phyloP scores from a whole-genome alignment of 2,797 vertebrate genomes.

The Hoplostethus atlanticus region DNA sequence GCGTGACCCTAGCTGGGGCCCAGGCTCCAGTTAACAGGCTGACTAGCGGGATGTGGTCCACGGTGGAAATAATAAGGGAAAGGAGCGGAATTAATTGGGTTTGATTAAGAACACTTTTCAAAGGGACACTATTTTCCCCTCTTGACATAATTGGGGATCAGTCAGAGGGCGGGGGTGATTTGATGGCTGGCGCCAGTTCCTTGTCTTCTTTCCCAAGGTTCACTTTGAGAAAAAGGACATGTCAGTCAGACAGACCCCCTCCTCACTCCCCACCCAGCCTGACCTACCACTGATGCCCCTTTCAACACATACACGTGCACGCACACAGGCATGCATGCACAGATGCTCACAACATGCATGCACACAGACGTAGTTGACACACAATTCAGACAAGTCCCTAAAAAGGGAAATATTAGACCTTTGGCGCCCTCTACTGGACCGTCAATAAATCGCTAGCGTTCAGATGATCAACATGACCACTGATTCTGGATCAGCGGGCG shows the following conservation, averaged over 20 bases:
- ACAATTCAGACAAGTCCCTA: neutral
- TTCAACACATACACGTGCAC: neutral
- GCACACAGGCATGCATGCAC: neutral
- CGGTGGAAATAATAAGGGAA: constrained; percentile 86
- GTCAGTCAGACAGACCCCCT: constrained; percentile 44
- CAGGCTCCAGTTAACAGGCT: constrained; percentile 83
- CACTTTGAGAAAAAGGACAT: constrained; percentile 49
- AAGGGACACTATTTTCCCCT: constrained; percentile 78
- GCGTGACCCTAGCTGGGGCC: constrained; percentile 73
- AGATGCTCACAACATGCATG: neutral
- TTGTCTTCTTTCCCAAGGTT: constrained; percentile 60
- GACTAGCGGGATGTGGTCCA: constrained; percentile 77
- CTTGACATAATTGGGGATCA: constrained; percentile 82
- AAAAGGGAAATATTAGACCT: neutral
- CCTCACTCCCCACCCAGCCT: neutral
- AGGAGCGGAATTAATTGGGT: constrained; percentile 89
- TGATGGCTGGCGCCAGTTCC: constrained; percentile 81
- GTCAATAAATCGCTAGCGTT: rapidly evolving
- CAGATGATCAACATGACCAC: neutral
- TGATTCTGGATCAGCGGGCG: constrained; percentile 47
- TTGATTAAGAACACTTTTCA: constrained; percentile 86
- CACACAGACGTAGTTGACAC: neutral
- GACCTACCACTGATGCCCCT: no score
- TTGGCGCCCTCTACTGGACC: constrained; percentile 36
- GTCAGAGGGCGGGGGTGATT: constrained; percentile 53